phyloP scores from a whole-genome alignment of 2,113 vertebrate species.

The Microtus oregoni region DNA sequence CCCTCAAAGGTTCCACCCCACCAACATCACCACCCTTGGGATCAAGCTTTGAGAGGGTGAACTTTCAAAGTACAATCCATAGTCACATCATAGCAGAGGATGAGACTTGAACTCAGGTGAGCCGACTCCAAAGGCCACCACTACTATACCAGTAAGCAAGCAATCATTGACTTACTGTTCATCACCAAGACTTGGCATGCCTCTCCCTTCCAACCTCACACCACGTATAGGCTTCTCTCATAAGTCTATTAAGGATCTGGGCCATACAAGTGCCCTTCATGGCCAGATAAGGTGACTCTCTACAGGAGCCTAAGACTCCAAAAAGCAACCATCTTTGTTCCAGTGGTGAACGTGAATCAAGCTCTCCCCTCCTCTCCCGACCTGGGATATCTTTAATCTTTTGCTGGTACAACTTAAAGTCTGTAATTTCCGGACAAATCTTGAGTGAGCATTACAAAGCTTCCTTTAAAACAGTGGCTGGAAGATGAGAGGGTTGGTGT shows the following conservation, averaged over 20 bases:
- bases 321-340: not conserved
- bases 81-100: too few species aligned
- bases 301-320: not conserved
- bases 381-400: not conserved
- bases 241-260: not conserved
- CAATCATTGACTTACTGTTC: not conserved
- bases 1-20: not conserved
- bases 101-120: not conserved
- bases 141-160: not conserved
- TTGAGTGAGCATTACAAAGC: not conserved
- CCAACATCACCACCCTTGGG: not conserved
- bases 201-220: not conserved
- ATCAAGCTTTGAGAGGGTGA: not conserved
- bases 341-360: not conserved
- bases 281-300: not conserved
- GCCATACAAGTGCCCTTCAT: not conserved
- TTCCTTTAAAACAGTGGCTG: constrained; percentile 56
- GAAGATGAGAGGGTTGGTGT: not conserved
- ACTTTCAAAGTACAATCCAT: not conserved
- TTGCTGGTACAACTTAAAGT: not conserved
- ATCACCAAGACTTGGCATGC: not conserved
- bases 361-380: not conserved
- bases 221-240: not conserved
- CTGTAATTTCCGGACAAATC: not conserved
- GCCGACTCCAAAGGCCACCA: not conserved